Conservation (phyloP, 2,113 vertebrate species). For the Trochalopteron elliotii region DNA sequence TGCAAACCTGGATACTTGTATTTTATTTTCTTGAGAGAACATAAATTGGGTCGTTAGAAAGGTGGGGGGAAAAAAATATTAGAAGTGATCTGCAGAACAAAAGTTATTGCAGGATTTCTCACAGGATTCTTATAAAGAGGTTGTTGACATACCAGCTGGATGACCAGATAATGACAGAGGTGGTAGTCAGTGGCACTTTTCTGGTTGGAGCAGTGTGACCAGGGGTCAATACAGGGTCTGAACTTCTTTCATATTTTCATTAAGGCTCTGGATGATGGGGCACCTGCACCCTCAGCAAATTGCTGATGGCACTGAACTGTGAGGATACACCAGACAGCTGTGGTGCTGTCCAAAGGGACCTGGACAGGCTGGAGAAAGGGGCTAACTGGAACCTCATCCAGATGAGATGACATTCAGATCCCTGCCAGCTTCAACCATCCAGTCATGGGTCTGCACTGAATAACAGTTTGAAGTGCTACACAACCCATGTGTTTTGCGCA, state of each 20-base stretch:
- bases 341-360: background rate
- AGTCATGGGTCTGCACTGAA: background rate
- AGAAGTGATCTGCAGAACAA: background rate
- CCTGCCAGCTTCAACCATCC: background rate
- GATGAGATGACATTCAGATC: background rate
- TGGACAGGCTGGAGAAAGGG: background rate
- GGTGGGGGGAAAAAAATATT: background rate
- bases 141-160: background rate
- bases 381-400: background rate
- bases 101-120: background rate
- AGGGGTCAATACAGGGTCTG: background rate
- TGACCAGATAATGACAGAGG: background rate
- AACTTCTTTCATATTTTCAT: background rate
- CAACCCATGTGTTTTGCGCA: background rate
- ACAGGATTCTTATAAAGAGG: background rate
- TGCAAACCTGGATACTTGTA: background rate
- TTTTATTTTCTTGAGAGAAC: background rate
- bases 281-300: background rate
- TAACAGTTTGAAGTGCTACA: background rate
- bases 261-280: accelerated
- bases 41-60: background rate
- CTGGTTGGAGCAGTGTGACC: background rate
- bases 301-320: background rate
- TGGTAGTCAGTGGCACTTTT: background rate
- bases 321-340: accelerated